A percentile compares a stretch with the other conserved stretches of the same genome.
Conservation (phyloP, 1,140 invertebrate genomes). For the Conus betulinus region DNA sequence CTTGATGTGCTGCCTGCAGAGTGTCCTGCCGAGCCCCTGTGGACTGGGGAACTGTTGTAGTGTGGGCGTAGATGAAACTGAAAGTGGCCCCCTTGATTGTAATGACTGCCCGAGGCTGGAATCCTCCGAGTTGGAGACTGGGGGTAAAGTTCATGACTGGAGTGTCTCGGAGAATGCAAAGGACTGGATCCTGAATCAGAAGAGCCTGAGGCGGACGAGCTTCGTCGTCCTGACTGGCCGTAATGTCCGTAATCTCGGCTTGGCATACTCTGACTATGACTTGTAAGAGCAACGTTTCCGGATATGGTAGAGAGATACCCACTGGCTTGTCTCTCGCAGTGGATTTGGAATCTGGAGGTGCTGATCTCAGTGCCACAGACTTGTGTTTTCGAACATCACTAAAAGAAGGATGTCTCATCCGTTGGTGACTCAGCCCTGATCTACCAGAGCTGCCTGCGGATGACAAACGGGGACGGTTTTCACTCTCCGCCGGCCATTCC, state of each 20-base stretch:
- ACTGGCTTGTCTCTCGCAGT: not conserved
- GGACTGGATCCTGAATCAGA: slow-evolving; percentile 5
- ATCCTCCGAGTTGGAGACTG: not conserved
- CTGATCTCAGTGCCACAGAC: slow-evolving; percentile 8
- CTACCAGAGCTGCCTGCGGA: not conserved
- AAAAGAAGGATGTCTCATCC: not conserved
- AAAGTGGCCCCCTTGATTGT: not conserved
- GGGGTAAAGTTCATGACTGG: not conserved
- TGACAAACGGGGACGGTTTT: slow-evolving; percentile 8
- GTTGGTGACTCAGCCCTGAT: not conserved
- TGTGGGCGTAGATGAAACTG: not conserved
- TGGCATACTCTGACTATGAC: not conserved
- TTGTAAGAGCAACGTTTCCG: not conserved
- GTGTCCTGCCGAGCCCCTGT: not conserved
- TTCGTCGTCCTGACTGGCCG: not conserved
- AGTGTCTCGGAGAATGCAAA: slow-evolving; percentile 8
- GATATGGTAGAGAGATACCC: slow-evolving; percentile 6
- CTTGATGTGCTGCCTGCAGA: too few relatives aligned
- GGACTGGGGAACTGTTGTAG: not conserved
- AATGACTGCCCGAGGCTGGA: not conserved
- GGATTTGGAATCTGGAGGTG: slow-evolving; percentile 20
- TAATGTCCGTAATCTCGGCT: not conserved
- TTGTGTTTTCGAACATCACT: slow-evolving; percentile 22
- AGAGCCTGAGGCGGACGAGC: not conserved
- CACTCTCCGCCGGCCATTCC: not conserved